Percentiles rank a stretch among this genome's conserved stretches.
Conservation (phyloP, 92 coral and sea anemone species). For the Muricea muricata region DNA sequence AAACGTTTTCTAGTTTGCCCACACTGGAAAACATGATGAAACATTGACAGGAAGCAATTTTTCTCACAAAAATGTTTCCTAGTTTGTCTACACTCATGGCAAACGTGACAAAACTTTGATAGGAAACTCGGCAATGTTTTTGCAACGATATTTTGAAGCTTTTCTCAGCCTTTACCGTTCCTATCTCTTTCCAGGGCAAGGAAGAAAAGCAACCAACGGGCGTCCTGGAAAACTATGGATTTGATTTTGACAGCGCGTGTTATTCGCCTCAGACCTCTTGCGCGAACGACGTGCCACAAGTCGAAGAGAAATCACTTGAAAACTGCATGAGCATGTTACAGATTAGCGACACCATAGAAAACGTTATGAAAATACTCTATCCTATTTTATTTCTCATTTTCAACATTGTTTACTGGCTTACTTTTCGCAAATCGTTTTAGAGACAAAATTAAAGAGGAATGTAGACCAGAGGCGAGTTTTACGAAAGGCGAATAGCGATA, state of each 20-base stretch:
- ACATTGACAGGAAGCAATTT: no score
- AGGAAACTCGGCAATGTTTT: no score
- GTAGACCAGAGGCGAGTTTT: background rate
- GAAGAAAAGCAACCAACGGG: background rate
- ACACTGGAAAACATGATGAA: no score
- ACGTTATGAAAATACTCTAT: conserved; percentile 62
- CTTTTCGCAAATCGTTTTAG: conserved; percentile 30
- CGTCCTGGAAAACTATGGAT: background rate
- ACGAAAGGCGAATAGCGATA: no score
- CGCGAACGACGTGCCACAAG: background rate
- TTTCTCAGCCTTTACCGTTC: background rate
- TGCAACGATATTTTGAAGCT: background rate
- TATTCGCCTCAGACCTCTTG: background rate
- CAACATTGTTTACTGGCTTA: conserved; percentile 71
- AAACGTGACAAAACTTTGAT: no score
- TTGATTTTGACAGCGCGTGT: background rate
- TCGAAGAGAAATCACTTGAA: background rate
- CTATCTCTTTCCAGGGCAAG: background rate
- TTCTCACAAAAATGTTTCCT: no score
- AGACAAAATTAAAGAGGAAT: no score
- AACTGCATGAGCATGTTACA: background rate
- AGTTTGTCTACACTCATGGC: no score
- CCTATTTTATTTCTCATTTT: conserved; percentile 65
- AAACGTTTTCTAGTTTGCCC: no score
- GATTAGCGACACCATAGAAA: conserved; percentile 50